Evolutionary conservation across 2,888 invertebrate genomes (phyloP).

Genomic region (Troides helena): DNA sequence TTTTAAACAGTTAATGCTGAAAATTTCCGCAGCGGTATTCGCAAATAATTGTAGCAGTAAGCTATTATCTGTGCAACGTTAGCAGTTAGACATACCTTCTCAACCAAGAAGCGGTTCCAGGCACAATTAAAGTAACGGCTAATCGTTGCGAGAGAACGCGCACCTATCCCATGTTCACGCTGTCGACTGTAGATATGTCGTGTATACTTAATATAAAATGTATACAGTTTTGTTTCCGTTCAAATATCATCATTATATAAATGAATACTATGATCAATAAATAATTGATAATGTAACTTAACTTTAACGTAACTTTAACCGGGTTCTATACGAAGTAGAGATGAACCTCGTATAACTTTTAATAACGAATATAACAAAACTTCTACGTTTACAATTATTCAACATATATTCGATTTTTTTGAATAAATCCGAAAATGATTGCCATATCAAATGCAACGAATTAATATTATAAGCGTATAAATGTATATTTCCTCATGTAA

Average conservation of each 20-base stretch:
- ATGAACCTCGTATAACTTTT: no score
- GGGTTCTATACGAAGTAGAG: no score
- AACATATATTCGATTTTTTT: no score
- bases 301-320: no score
- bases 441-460: no score
- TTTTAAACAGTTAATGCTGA: not conserved
- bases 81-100: not conserved
- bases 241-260: no score
- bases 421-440: no score
- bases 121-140: not conserved
- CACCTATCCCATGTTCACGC: not conserved
- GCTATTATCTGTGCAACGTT: not conserved
- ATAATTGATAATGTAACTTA: no score
- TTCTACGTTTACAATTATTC: no score
- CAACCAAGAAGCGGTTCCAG: not conserved
- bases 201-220: not conserved
- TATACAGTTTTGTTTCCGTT: not conserved
- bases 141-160: not conserved
- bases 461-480: not conserved
- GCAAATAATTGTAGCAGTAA: not conserved
- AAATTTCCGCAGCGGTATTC: not conserved
- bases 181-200: not conserved
- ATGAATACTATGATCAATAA: no score
- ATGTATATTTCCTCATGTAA: not conserved
- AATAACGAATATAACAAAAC: no score